Base-by-base conservation (phyloP, 2,797 vertebrate species). In the Rallus crepitans region DNA sequence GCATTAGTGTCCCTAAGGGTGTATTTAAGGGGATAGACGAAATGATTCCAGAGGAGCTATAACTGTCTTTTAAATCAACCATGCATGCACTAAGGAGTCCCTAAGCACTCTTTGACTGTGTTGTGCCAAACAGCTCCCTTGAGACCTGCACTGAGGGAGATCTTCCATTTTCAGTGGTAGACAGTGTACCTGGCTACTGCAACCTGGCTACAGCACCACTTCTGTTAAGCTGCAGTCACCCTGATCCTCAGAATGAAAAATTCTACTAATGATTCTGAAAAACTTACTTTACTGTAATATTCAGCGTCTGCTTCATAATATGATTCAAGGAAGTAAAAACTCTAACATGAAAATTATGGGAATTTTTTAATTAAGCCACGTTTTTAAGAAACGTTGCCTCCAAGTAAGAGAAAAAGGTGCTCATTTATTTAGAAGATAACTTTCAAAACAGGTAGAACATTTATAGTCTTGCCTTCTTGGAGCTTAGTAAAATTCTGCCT, bases 11-110 rank as follows among this genome's bases (percentile, higher is more conserved):
- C 91, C 94, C 82, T 77, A 47, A 80, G 90, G 56, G 86, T 68
- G 16, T 42, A 64, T 94, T 95, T 94, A 24, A 50, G 57, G 7
- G 39, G 37, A 94, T 37, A 65, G 55, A 72, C 35, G n/a, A 92
- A 91, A 89, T 45, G 42, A 75, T 72, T 94, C 80, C 82, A 61
- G 65, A 89, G 87, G 56, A 93, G 18, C 48, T 80, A 13, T 84
- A 87, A 60, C 64, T 84, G 75, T 68, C 85, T 92, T 87, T 64
- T 91, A 82, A 91, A 87, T 85, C 90, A 59, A 68, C 86, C 89
- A 75, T 47, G 73, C 50, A 61, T 87, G 69, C 50, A n/a, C 60
- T 79, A 60, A 90, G 45, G 31, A 79, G 37, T 70, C 91, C 82
- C 84, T 78, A 65, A 82, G 45, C 35, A 57, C 68, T 82, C 82